Conservation (phyloP, 2,888 invertebrate species). For the Taenaris catops region DNA sequence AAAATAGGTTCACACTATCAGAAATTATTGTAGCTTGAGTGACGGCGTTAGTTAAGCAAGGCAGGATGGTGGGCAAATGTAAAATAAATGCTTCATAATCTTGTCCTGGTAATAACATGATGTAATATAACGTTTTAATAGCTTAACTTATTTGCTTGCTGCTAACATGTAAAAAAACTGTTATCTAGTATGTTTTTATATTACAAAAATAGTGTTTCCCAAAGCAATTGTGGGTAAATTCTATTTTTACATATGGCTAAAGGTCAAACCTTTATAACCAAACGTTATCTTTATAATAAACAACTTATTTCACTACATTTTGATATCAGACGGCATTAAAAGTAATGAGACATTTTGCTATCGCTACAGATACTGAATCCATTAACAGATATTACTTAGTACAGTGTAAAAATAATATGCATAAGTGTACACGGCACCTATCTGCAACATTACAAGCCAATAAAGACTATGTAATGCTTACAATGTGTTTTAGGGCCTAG, state of each 20-base stretch:
- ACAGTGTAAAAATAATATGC: slow-evolving; percentile 12
- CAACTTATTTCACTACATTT: slow-evolving; percentile 18
- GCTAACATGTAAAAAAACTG: too few relatives aligned
- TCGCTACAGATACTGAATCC: slow-evolving; percentile 17
- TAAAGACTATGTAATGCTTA: slow-evolving; percentile 10
- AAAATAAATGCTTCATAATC: too few relatives aligned
- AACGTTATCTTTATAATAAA: slow-evolving; percentile 14
- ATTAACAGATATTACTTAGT: slow-evolving; percentile 22
- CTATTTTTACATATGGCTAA: slow-evolving; percentile 3
- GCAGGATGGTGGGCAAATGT: too few relatives aligned
- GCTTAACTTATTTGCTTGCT: too few relatives aligned
- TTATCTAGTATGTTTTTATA: too few relatives aligned
- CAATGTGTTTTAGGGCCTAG: slow-evolving; percentile 1
- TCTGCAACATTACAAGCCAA: slow-evolving; percentile 8
- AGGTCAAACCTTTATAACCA: slow-evolving; percentile 11
- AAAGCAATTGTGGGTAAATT: slow-evolving; percentile 4
- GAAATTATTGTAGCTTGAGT: too few relatives aligned
- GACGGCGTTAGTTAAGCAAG: too few relatives aligned
- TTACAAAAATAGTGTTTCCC: too few relatives aligned
- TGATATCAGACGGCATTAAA: slow-evolving; percentile 19
- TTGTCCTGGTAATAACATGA: too few relatives aligned
- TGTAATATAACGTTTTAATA: too few relatives aligned
- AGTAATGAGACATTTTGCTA: slow-evolving; percentile 22
- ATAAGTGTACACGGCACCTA: slow-evolving; percentile 11
- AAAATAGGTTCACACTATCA: too few relatives aligned